Evolutionary conservation across 2,888 invertebrate species (phyloP), one percentile per base, ranked within the genome.

Genomic region (Drosophila anceps): DNA sequence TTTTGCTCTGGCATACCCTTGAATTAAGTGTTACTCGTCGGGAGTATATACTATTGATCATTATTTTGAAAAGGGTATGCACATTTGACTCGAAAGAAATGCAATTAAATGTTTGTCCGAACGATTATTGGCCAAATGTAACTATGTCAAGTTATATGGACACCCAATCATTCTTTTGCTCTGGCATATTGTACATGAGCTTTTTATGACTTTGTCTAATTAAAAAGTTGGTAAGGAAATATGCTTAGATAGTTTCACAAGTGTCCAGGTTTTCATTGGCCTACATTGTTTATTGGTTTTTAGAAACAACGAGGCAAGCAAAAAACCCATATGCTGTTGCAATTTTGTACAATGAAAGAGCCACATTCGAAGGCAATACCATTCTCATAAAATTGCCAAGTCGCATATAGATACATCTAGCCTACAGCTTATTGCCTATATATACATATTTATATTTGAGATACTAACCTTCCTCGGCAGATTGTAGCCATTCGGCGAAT

Each of bases 401-500:
- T 37, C 2, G 10, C 10, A 10, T 6, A 29, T n/a, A 29, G 29
- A n/a, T 29, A 48, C 8, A 29, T 48, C n/a, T n/a, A 48, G 24
- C 24, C 2, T 24, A 48, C 4, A 29, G 18, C n/a, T n/a, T 27
- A n/a, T 27, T 27, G 27, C 15, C 4, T 15, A 46, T 27, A 41
- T 4, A 41, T 41, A 4, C 3, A 39, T 39, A 8, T n/a, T n/a
- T n/a, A n/a, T 24, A 13, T 44, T 7, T 37, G 13, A 20, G 33
- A 67, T 76, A 88, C 90, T 59, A 72, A 95, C 95, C 95, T 93
- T 98, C 98, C 93, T 99, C 98, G 69, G 99, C 98, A 94, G 96
- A 98, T 93, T 98, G 97, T 79, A 99, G 95, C 98, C 98, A 99
- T 94, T 99, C 98, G 61, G 98, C 95, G 93, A 99, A 98, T 94